These are phyloP conservation scores for Aurelia sp. DNA, from an alignment of 30 jellyfish, hydroid and myxozoan species.

Conservation along the genomic window DNA sequence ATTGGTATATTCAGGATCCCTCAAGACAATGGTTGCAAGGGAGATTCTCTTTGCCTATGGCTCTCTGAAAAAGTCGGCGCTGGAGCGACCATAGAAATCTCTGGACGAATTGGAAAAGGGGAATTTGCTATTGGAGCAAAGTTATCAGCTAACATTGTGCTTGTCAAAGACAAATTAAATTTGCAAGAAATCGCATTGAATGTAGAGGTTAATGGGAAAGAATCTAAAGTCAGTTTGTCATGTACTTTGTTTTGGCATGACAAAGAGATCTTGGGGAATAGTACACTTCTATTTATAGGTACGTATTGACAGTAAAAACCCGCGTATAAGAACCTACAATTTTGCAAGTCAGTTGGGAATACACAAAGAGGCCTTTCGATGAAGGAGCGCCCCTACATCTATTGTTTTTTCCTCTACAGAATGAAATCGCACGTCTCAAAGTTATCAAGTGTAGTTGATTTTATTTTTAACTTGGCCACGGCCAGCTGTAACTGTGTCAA, in stretches of 20 bases:
- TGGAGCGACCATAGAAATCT: conserved; percentile 47
- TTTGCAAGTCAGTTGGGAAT: too few species aligned
- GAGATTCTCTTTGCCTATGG: conserved; percentile 66
- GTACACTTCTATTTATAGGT: conserved; percentile 37
- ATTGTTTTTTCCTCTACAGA: too few species aligned
- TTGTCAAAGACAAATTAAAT: conserved; percentile 21
- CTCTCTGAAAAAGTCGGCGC: conserved; percentile 48
- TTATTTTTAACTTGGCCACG: too few species aligned
- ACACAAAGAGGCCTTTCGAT: too few species aligned
- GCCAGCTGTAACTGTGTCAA: too few species aligned
- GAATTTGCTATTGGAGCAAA: conserved; percentile 42
- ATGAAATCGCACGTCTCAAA: too few species aligned
- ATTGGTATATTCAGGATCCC: conserved; percentile 61
- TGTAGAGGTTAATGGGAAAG: conserved; percentile 30
- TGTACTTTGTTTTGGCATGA: conserved; percentile 58
- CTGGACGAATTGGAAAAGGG: conserved; percentile 24
- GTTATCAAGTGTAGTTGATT: too few species aligned
- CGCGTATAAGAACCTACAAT: too few species aligned
- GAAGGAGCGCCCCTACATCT: too few species aligned
- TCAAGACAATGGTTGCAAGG: conserved; percentile 63
- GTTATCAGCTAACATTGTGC: conserved; percentile 36
- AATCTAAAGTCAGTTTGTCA: conserved; percentile 25
- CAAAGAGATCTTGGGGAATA: conserved; percentile 23
- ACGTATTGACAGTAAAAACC: background rate
- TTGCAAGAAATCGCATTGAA: conserved; percentile 22